phyloP scores from a whole-genome alignment of 2,113 vertebrate species.

The Gallinago jamesoni region DNA sequence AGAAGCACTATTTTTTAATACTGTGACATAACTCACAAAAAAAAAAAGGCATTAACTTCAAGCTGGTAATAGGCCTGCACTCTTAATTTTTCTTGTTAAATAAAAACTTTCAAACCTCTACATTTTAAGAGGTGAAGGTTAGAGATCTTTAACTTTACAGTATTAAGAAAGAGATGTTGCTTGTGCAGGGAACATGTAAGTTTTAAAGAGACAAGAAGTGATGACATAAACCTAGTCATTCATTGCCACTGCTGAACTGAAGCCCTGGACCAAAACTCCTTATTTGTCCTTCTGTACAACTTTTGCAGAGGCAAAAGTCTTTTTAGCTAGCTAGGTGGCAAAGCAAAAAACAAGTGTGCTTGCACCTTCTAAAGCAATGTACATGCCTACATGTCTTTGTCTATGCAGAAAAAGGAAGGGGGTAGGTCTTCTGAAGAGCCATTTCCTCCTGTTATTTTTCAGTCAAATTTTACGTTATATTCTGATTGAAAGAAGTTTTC shows the following conservation, averaged over 20 bases:
- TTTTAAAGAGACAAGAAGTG: background rate
- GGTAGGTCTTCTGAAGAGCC: background rate
- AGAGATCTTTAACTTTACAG: background rate
- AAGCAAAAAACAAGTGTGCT: background rate
- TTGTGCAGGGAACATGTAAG: fast-evolving
- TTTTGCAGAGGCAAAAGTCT: background rate
- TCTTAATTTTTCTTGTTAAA: background rate
- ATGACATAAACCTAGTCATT: background rate
- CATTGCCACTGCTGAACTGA: background rate
- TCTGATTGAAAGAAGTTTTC: background rate
- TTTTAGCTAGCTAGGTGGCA: background rate
- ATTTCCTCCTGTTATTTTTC: background rate
- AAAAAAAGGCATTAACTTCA: background rate
- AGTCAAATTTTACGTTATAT: background rate
- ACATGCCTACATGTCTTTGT: background rate
- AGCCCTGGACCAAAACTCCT: background rate
- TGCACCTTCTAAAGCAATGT: background rate
- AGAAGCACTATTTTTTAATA: background rate
- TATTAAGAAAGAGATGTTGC: background rate
- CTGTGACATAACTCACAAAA: background rate
- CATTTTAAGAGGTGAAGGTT: background rate
- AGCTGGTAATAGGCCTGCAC: background rate
- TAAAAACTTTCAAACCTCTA: background rate
- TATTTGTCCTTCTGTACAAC: background rate
- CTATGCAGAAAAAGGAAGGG: background rate